Evolutionary conservation across 2,888 invertebrate species (phyloP), one percentile per base, ranked within the genome.

Genomic region (Pogonocherus hispidulus): DNA sequence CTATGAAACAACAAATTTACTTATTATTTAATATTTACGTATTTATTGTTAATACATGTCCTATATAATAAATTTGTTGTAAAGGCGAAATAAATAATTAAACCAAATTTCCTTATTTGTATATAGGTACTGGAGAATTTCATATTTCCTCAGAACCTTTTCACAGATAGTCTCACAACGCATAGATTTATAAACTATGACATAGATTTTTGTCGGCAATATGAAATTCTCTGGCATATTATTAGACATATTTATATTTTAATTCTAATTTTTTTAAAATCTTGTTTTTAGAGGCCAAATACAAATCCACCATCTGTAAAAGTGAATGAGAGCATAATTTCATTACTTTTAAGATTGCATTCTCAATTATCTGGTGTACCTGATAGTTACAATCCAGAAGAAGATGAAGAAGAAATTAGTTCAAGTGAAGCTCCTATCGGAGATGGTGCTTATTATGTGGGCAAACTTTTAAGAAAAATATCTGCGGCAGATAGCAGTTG

Each of bases 371-470:
- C 94, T 0, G 95, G 94, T 0, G 86, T 90, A 9, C 90, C 94
- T 6, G 95, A 96, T 82, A 95, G 95, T 72, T 98, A 81, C 81
- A 86, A 80, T 84, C 87, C 72, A 69, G 89, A 86, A 8, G 83
- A 84, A 70, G 89, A 85, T 11, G 83, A 83, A 68, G 87, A 86
- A 69, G 86, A 86, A 71, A 76, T 79, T 32, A 70, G 74, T 44
- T 67, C 63, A 54, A 72, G 73, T 14, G 66, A 78, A 59, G 75
- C 75, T 20, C 84, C 89, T 22, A 88, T 92, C 44, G 98, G 97
- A 2, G 96, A 97, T 85, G 97, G 97, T 0, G 92, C 95, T 0
- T 92, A 91, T 84, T 97, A 95, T 86, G 92, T 98, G 72, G 93
- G 92, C 0, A 91, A 91, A 78, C 87, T 97, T 68, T 86, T 98